Evolutionary conservation across 1,140 invertebrate genomes (phyloP).

Genomic region (Vanessa atalanta): DNA sequence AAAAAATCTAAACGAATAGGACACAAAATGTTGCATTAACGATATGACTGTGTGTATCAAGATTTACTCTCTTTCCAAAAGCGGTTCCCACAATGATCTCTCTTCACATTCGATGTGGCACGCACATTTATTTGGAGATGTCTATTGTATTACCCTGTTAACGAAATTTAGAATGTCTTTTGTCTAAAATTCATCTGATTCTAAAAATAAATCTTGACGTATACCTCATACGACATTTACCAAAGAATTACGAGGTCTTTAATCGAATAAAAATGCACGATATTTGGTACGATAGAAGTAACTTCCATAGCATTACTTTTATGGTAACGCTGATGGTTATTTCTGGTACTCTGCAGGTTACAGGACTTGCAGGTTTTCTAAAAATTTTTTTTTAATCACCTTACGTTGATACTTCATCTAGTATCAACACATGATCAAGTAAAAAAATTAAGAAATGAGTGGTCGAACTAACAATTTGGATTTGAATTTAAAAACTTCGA

Average conservation of each 20-base stretch:
- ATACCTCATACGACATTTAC: background rate
- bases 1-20: too few species aligned
- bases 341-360: too few species aligned
- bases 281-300: background rate
- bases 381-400: too few species aligned
- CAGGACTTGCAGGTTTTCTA: too few species aligned
- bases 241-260: background rate
- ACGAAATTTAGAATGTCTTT: conserved; percentile 20
- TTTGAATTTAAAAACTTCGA: too few species aligned
- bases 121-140: conserved; percentile 68
- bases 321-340: too few species aligned
- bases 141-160: conserved; percentile 27
- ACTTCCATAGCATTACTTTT: too few species aligned
- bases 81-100: conserved; percentile 71
- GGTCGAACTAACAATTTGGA: too few species aligned
- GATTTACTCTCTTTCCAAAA: conserved; percentile 43
- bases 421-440: too few species aligned
- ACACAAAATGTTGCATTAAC: conserved; percentile 14
- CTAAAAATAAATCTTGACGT: conserved; percentile 20
- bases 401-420: too few species aligned
- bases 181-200: conserved; percentile 18
- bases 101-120: conserved; percentile 69
- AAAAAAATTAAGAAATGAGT: too few species aligned
- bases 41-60: conserved; percentile 8
- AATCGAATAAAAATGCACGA: background rate